These are phyloP conservation scores for Enteromius afrohamiltoni DNA, from an alignment of 2,797 vertebrate species.

Conservation along the genomic window DNA sequence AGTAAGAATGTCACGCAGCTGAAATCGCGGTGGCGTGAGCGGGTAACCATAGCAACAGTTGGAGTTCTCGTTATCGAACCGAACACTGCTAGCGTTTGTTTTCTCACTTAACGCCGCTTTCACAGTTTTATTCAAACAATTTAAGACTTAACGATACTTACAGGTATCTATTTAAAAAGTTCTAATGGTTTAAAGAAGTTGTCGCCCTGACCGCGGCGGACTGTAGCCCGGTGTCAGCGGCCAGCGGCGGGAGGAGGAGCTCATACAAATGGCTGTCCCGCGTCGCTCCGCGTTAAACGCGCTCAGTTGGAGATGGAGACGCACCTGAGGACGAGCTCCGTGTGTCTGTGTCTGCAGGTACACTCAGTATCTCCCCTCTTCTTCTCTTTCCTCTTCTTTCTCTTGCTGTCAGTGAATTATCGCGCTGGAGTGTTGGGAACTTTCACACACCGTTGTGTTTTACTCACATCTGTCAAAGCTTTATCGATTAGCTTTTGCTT, in stretches of 20 bases:
- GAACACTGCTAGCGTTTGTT: not conserved
- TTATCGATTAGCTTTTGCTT: not conserved
- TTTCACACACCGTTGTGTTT: constrained; percentile 15
- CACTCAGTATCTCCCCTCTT: constrained; percentile 58
- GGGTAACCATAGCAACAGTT: not conserved
- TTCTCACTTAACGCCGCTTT: not conserved
- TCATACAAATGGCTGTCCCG: not conserved
- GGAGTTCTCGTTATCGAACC: not conserved
- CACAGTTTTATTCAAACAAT: not conserved
- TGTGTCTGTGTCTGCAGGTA: constrained; percentile 75
- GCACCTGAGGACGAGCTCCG: constrained; percentile 65
- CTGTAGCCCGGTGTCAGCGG: not conserved
- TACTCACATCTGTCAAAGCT: not conserved
- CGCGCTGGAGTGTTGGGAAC: not conserved
- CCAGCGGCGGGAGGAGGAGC: constrained; percentile 21
- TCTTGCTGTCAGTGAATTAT: not conserved
- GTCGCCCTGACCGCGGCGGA: not conserved
- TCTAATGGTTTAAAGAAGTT: not conserved
- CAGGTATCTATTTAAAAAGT: not conserved
- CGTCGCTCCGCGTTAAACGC: not conserved
- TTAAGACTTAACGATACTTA: not conserved
- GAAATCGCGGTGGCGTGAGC: not conserved
- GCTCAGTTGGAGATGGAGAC: constrained; percentile 64
- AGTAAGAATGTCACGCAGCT: not conserved
- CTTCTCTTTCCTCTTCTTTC: constrained; percentile 27